Conservation (phyloP, 2,888 invertebrate species). For the Crepidodera aurea region DNA sequence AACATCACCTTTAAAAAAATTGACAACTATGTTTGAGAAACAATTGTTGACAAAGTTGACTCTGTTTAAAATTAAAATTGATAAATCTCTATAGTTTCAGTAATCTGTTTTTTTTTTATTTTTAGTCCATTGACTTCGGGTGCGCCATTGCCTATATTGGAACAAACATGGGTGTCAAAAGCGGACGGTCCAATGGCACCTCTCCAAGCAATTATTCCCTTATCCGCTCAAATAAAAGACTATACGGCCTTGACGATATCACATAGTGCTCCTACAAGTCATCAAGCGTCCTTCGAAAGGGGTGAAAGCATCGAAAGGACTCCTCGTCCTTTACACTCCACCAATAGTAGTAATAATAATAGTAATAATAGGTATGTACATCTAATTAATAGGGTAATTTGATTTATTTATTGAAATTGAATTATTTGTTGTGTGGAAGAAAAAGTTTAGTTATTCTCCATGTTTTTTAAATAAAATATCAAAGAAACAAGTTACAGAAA, state of each 20-base stretch:
- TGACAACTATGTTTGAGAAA: too few relatives aligned
- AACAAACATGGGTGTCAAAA: constrained; percentile 62
- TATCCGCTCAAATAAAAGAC: constrained; percentile 50
- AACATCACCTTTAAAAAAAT: too few relatives aligned
- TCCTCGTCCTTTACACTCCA: constrained; percentile 37
- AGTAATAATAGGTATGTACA: constrained; percentile 42
- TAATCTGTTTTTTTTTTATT: background rate
- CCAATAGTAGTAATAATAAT: constrained; percentile 43
- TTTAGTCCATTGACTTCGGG: constrained; percentile 65
- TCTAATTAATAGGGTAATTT: too few relatives aligned
- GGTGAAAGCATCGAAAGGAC: constrained; percentile 59
- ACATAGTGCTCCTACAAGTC: constrained; percentile 60
- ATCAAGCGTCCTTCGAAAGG: constrained; percentile 61
- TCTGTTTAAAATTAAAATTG: too few relatives aligned
- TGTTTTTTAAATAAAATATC: too few relatives aligned
- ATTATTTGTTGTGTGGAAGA: background rate
- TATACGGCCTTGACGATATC: constrained; percentile 60
- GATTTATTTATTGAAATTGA: background rate
- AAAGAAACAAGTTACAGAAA: too few relatives aligned
- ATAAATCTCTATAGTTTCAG: too few relatives aligned
- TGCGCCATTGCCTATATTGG: constrained; percentile 63
- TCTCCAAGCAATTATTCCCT: constrained; percentile 48
- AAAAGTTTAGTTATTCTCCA: background rate
- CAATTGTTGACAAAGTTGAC: too few relatives aligned
- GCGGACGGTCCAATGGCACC: constrained; percentile 52